These are phyloP conservation scores for Acanthisitta chloris DNA, from an alignment of 2,113 vertebrate genomes.

Conservation along the genomic window DNA sequence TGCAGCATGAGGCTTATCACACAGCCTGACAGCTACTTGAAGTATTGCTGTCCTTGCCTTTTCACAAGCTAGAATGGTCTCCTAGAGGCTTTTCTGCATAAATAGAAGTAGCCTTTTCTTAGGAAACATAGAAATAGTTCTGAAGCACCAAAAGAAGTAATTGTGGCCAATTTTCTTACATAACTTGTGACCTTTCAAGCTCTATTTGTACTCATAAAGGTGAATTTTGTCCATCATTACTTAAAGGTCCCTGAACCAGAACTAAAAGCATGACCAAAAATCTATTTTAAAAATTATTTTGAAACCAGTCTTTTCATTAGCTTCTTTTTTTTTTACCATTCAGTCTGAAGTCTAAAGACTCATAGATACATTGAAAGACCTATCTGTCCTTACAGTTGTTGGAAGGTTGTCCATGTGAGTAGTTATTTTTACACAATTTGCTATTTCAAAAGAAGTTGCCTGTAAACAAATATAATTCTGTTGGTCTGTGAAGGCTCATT, in stretches of 20 bases:
- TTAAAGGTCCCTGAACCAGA: neutral
- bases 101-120: constrained; percentile 8
- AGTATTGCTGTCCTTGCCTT: neutral
- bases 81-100: neutral
- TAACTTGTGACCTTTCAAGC: neutral
- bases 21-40: neutral
- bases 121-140: neutral
- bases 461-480: neutral
- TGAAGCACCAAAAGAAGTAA: neutral
- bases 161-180: neutral
- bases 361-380: neutral
- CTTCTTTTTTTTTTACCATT: neutral
- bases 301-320: neutral
- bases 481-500: neutral
- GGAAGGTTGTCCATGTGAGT: neutral
- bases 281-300: neutral
- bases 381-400: neutral
- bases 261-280: neutral
- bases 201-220: neutral
- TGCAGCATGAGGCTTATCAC: neutral
- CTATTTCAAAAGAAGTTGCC: neutral
- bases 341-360: neutral
- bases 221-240: neutral
- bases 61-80: neutral
- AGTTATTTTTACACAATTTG: neutral